Conservation (phyloP, 1,140 invertebrate species). For the Solenopsis invicta region DNA sequence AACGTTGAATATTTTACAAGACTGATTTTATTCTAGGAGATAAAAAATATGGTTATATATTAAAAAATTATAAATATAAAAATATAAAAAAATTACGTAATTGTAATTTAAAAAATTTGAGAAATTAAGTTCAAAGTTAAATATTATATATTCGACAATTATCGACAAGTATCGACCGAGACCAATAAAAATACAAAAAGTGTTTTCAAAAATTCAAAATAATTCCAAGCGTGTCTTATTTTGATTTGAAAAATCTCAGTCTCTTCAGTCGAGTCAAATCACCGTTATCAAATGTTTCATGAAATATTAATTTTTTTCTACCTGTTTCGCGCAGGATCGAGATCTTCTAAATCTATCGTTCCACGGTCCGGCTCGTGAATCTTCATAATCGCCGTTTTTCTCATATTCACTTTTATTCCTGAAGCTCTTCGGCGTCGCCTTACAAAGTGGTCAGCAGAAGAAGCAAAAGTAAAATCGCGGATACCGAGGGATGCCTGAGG, state of each 20-base stretch:
- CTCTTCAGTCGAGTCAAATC: not conserved
- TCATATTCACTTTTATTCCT: slow-evolving; percentile 5
- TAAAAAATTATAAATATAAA: not conserved
- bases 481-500: slow-evolving; percentile 71
- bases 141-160: not conserved
- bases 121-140: not conserved
- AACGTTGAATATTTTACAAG: slow-evolving; percentile 23
- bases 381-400: slow-evolving; percentile 1
- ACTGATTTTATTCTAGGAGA: not conserved
- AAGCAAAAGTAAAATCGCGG: slow-evolving; percentile 47
- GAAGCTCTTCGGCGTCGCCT: not conserved
- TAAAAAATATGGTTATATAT: not conserved
- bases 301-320: slow-evolving; percentile 12
- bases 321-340: slow-evolving; percentile 1
- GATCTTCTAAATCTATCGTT: slow-evolving; percentile 19
- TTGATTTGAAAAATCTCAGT: not conserved
- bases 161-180: not conserved
- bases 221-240: not conserved
- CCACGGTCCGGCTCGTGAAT: not conserved
- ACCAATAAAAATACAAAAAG: not conserved
- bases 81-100: not conserved
- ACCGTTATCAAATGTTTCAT: slow-evolving; percentile 24
- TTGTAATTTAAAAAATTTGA: not conserved
- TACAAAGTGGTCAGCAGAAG: slow-evolving; percentile 48
- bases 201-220: not conserved